Evolutionary conservation across 1,140 invertebrate species (phyloP).

Genomic region (Anagrus nilaparvatae): DNA sequence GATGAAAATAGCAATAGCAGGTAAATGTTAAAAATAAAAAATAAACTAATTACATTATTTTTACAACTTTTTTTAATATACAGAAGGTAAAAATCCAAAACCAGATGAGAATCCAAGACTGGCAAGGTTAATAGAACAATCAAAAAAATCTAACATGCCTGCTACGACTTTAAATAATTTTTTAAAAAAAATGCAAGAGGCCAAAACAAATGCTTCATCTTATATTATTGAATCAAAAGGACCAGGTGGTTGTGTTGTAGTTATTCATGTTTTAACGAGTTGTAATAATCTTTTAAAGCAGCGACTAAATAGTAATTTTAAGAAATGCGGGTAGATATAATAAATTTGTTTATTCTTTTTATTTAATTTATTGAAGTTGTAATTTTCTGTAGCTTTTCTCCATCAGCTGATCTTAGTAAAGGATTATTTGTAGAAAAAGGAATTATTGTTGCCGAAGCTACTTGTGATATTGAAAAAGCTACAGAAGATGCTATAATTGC

Average conservation of each 20-base stretch:
- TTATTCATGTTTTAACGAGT: slow-evolving; percentile 35
- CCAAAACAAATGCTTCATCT: slow-evolving; percentile 28
- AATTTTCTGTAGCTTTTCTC: slow-evolving; percentile 11
- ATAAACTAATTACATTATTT: slow-evolving; percentile 1
- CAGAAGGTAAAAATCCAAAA: slow-evolving; percentile 45
- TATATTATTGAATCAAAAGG: slow-evolving; percentile 38
- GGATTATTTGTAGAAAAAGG: slow-evolving; percentile 46
- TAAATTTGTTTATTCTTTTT: slow-evolving; percentile 7
- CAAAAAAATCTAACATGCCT: slow-evolving; percentile 50
- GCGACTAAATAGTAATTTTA: slow-evolving; percentile 35
- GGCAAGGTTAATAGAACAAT: slow-evolving; percentile 46
- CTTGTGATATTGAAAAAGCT: slow-evolving; percentile 40
- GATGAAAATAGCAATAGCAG: slow-evolving; percentile 47
- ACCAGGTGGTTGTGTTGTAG: slow-evolving; percentile 34
- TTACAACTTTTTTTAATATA: slow-evolving; percentile 17
- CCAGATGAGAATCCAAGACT: slow-evolving; percentile 47
- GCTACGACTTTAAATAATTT: slow-evolving; percentile 45
- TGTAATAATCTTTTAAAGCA: slow-evolving; percentile 30
- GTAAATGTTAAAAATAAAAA: slow-evolving; percentile 28
- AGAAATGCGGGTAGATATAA: slow-evolving; percentile 39
- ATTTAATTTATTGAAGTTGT: not conserved
- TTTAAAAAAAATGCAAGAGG: slow-evolving; percentile 41
- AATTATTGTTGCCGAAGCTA: slow-evolving; percentile 36
- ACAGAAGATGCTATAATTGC: slow-evolving; percentile 52
- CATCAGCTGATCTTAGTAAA: slow-evolving; percentile 22